Evolutionary conservation across 2,113 vertebrate genomes (phyloP).

Genomic region (Gallinago media): DNA sequence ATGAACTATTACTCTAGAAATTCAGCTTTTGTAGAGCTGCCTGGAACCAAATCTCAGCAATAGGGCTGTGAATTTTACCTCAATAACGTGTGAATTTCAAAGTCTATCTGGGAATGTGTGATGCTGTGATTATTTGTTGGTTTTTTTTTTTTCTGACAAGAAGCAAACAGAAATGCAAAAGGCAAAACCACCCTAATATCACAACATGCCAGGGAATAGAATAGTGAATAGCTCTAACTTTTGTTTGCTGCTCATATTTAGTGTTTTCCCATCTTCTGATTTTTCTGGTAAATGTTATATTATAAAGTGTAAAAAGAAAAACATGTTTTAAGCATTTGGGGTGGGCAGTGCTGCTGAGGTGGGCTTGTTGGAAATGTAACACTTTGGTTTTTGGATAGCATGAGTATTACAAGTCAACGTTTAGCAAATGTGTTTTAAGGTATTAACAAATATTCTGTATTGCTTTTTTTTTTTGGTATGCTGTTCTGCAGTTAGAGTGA

Average conservation of each 20-base stretch:
- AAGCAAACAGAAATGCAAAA: constrained; percentile 1
- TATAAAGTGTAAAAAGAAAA: not conserved
- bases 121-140: constrained; percentile 4
- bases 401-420: not conserved
- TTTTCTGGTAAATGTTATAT: not conserved
- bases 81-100: not conserved
- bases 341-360: not conserved
- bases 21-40: not conserved
- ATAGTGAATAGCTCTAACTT: not conserved
- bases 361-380: not conserved
- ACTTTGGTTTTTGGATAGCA: not conserved
- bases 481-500: not conserved
- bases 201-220: not conserved
- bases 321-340: not conserved
- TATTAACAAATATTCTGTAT: not conserved
- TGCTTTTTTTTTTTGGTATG: not conserved
- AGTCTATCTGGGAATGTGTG: not conserved
- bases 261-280: not conserved
- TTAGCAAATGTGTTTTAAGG: not conserved
- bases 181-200: not conserved
- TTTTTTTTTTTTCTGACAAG: not conserved
- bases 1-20: not conserved
- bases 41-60: not conserved
- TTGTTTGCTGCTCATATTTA: not conserved
- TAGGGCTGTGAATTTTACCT: constrained; percentile 30